Evolutionary conservation across 2,888 invertebrate species (phyloP).

Genomic region (Ptychoptera contaminata): DNA sequence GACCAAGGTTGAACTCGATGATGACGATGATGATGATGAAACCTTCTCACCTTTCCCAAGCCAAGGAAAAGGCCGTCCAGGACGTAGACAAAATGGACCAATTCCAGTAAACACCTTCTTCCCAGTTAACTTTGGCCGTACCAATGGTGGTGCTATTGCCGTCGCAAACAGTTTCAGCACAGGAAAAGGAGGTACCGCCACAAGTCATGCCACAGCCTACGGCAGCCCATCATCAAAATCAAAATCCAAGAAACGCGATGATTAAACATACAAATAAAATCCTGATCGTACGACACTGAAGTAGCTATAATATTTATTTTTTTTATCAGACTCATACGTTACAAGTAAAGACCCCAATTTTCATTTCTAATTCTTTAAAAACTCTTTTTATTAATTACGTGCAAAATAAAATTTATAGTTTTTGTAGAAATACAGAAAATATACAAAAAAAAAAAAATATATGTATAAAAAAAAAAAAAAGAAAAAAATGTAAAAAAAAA

Average conservation of each 20-base stretch:
- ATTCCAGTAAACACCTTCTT: conserved; percentile 28
- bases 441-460: no score
- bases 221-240: conserved; percentile 25
- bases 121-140: conserved; percentile 29
- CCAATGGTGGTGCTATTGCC: conserved; percentile 27
- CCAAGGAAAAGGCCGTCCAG: not conserved
- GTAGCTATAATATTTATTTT: not conserved
- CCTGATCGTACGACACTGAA: not conserved
- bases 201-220: conserved; percentile 30
- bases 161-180: conserved; percentile 32
- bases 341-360: no score
- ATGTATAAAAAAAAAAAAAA: no score
- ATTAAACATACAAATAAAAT: not conserved
- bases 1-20: conserved; percentile 11
- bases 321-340: no score
- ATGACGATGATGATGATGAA: conserved; percentile 11
- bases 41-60: not conserved
- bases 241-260: conserved; percentile 7
- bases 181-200: conserved; percentile 29
- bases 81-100: not conserved
- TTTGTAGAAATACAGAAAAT: no score
- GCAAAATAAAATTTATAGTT: no score
- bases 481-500: no score
- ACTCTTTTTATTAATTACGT: no score
- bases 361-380: no score